phyloP scores from a whole-genome alignment of 2,113 vertebrate genomes.

The Scatophagus argus region DNA sequence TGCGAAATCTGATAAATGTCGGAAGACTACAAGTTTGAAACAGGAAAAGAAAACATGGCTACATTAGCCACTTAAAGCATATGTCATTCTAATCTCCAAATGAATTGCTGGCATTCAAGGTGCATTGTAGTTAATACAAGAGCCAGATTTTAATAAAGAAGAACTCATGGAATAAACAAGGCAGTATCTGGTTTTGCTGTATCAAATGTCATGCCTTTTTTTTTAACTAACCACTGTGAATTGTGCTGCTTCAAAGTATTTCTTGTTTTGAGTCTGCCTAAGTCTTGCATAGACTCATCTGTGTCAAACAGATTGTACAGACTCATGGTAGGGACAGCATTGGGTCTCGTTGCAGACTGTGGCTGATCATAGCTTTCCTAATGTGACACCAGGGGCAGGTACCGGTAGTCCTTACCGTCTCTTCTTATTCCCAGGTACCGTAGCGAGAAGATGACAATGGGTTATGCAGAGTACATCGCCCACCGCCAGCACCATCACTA shows the following conservation, averaged over 20 bases:
- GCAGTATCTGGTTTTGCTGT: not conserved
- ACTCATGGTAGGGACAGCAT: not conserved
- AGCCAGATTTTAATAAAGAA: not conserved
- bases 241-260: too few relatives aligned
- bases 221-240: not conserved
- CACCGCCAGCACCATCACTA: conserved; percentile 99
- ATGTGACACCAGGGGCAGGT: not conserved
- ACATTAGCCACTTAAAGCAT: too few relatives aligned
- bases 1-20: not conserved
- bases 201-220: not conserved
- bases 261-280: too few relatives aligned
- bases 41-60: too few relatives aligned
- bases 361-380: not conserved
- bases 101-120: not conserved
- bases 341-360: not conserved
- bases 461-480: conserved; percentile 98
- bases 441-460: conserved; percentile 99
- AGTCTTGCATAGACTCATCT: not conserved
- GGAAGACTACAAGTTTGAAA: too few relatives aligned
- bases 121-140: not conserved
- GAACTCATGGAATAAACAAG: not conserved
- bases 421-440: conserved; percentile 89
- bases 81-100: not conserved
- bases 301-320: not conserved
- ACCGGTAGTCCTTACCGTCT: not conserved